Evolutionary conservation across 1,140 invertebrate species (phyloP).

Genomic region (Aphidius ervi): DNA sequence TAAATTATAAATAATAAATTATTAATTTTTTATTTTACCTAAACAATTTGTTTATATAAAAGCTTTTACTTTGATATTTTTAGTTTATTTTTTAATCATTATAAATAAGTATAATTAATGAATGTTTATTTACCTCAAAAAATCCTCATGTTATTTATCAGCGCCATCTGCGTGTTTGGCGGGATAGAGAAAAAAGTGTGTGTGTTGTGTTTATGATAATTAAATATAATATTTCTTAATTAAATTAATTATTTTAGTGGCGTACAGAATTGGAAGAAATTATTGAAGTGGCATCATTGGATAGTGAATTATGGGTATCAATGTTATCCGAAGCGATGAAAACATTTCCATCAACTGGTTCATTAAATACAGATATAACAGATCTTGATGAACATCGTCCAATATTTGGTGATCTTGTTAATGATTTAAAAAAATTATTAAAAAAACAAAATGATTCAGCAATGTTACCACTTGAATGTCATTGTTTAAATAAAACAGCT

Average conservation of each 20-base stretch:
- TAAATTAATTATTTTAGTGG: conserved; percentile 60
- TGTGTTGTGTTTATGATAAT: neutral
- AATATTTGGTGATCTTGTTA: conserved; percentile 86
- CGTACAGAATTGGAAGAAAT: conserved; percentile 88
- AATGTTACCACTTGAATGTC: conserved; percentile 91
- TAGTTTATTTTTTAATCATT: too few species aligned
- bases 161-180: conserved; percentile 22
- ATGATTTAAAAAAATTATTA: conserved; percentile 81
- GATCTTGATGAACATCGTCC: conserved; percentile 82
- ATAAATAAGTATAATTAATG: too few species aligned
- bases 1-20: neutral
- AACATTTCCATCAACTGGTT: conserved; percentile 82
- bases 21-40: neutral
- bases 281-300: conserved; percentile 82
- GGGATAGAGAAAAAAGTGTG: neutral
- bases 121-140: conserved; percentile 14
- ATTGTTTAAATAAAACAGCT: conserved; percentile 92
- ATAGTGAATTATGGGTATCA: conserved; percentile 94
- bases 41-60: neutral
- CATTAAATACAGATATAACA: conserved; percentile 79
- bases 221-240: neutral
- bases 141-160: conserved; percentile 5
- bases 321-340: conserved; percentile 95
- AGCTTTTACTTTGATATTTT: neutral
- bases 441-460: conserved; percentile 80